These are phyloP conservation scores for Channa maculata DNA, from an alignment of 2,113 vertebrate species.

Conservation along the genomic window DNA sequence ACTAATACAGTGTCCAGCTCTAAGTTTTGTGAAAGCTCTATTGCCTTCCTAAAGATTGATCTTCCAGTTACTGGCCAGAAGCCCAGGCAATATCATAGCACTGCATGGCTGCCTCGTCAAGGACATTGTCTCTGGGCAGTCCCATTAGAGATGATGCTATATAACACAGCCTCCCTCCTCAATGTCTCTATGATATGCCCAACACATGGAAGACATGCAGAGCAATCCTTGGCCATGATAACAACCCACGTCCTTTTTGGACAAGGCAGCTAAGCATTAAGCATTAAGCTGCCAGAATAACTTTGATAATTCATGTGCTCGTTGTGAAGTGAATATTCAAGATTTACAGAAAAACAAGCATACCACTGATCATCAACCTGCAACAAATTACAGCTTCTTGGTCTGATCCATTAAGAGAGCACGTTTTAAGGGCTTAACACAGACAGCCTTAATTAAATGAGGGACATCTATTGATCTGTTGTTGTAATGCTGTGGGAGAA, in stretches of 20 bases:
- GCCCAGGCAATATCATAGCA: conserved; percentile 59
- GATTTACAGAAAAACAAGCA: conserved; percentile 67
- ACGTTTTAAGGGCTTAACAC: conserved; percentile 69
- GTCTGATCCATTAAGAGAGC: conserved; percentile 57
- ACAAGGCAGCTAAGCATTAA: conserved; percentile 36
- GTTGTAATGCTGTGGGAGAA: conserved; percentile 51
- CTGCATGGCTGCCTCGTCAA: conserved; percentile 70
- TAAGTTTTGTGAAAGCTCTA: conserved; percentile 53
- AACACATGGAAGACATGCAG: conserved; percentile 32
- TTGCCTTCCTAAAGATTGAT: conserved; percentile 74
- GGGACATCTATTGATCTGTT: conserved; percentile 75
- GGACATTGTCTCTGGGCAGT: conserved; percentile 69
- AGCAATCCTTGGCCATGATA: conserved; percentile 19
- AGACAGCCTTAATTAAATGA: conserved; percentile 76
- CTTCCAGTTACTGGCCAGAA: conserved; percentile 66
- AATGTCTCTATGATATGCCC: conserved; percentile 32
- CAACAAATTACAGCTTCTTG: conserved; percentile 64
- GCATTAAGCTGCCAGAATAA: conserved; percentile 49
- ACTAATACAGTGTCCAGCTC: conserved; percentile 16
- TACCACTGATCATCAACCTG: conserved; percentile 74
- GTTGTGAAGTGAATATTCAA: conserved; percentile 20
- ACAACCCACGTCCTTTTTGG: conserved; percentile 30
- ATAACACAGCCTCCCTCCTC: conserved; percentile 45
- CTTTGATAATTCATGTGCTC: conserved; percentile 43
- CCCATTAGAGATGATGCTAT: conserved; percentile 65